Conservation (phyloP, 2,888 invertebrate species). For the Tetranychus piercei region DNA sequence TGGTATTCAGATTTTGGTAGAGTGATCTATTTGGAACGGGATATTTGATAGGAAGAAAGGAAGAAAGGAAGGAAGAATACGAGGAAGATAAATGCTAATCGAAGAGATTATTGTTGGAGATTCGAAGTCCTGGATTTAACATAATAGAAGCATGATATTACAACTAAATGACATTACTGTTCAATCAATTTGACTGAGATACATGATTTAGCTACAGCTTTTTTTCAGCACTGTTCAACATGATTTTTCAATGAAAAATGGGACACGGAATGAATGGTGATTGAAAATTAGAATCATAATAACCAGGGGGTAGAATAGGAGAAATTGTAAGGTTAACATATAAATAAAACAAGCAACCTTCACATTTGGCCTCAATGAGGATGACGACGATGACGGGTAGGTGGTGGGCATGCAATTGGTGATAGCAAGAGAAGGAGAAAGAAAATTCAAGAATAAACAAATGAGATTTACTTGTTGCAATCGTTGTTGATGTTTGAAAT, state of each 20-base stretch:
- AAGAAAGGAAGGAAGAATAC: background rate
- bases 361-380: too few species aligned
- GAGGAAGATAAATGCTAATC: background rate
- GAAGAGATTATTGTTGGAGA: background rate
- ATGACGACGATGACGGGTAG: too few species aligned
- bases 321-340: too few species aligned
- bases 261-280: background rate
- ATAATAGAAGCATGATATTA: background rate
- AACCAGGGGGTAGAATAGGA: background rate
- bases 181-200: background rate
- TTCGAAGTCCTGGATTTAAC: background rate
- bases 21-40: background rate
- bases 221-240: background rate
- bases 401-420: too few species aligned
- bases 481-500: background rate
- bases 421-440: background rate
- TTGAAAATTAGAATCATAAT: background rate
- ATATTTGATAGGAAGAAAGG: background rate
- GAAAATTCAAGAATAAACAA: background rate
- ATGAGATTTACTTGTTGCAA: background rate
- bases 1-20: background rate
- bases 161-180: background rate
- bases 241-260: background rate
- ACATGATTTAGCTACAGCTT: too few species aligned
- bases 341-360: too few species aligned